Evolutionary conservation across 2,888 invertebrate species (phyloP).

Genomic region (Meghimatium bilineatum): DNA sequence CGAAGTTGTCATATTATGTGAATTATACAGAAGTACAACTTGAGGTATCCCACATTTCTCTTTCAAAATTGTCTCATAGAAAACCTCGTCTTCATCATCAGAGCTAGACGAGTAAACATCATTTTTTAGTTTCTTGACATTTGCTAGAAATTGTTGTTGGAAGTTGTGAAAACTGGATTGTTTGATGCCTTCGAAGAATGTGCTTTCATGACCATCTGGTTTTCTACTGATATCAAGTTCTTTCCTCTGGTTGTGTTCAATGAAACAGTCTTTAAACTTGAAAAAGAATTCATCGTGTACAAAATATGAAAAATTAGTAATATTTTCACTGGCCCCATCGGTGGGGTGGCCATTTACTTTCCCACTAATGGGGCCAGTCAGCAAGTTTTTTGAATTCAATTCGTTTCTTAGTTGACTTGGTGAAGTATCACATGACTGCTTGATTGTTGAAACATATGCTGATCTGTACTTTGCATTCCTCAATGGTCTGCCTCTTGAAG

Average conservation of each 20-base stretch:
- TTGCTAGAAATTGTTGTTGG: constrained; percentile 21
- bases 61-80: constrained; percentile 35
- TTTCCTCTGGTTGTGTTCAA: not conserved
- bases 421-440: not conserved
- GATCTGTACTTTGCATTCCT: constrained; percentile 12
- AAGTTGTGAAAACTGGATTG: constrained; percentile 12
- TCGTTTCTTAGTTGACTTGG: constrained; percentile 5
- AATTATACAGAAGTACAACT: not conserved
- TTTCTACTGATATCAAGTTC: not conserved
- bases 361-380: constrained; percentile 23
- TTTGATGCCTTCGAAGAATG: constrained; percentile 28
- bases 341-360: constrained; percentile 2
- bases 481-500: constrained; percentile 20
- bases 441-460: not conserved
- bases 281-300: constrained; percentile 20
- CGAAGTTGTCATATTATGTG: not conserved
- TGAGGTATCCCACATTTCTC: constrained; percentile 18
- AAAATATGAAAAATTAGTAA: not conserved
- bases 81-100: constrained; percentile 48
- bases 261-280: constrained; percentile 31
- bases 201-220: not conserved
- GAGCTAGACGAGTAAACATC: constrained; percentile 47
- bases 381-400: constrained; percentile 34
- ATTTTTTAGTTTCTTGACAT: constrained; percentile 17
- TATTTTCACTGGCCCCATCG: constrained; percentile 33